Base-by-base conservation (phyloP, 2,113 vertebrate species). In the Thermophis baileyi region DNA sequence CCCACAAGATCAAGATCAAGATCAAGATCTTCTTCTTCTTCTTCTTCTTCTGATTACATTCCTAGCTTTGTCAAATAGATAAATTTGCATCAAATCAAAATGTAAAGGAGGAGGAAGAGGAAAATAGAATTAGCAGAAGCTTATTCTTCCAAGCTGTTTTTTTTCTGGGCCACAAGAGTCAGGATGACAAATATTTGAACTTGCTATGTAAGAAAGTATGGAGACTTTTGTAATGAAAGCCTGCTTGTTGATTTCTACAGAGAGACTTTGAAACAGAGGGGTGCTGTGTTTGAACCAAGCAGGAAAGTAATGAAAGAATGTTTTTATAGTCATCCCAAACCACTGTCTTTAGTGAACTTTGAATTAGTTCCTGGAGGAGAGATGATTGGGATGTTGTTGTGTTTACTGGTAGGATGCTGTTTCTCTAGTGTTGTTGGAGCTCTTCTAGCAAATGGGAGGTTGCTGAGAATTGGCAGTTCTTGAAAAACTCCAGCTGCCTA, bases 401-500 rank as follows among this genome's bases (percentile, higher is more conserved):
- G 50, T 93, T 94, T 93, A 63, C 1, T 88, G 89, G 96, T 88
- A 57, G 96, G 95, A 93, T 93, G 95, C 94, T 95, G 95, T 94
- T 92, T 92, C 90, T 85, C 91, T 10, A 93, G 95, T 93, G 89
- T 1, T 69, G 88, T 91, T 90, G 6, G 3, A 95, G 50, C 40
- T 63, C 89, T 93, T 94, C 25, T 90, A 91, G 89, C 87, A 2
- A 30, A 81, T 93, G 94, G 87, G 89, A 27, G 22, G 57, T 35
- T 0, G 46, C 69, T 90, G 91, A 93, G 94, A 0, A 0, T 87
- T 24, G 0, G 89, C 93, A 22, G 92, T 69, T 4, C 2, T 57
- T 88, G 91, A 96, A 94, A 93, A 96, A 90, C 92, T 11, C 92
- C 97, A 96, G 95, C 96, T 96, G 95, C 94, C 88, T 90, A 95